Conservation (phyloP, 2,888 invertebrate genomes). For the Actias luna region DNA sequence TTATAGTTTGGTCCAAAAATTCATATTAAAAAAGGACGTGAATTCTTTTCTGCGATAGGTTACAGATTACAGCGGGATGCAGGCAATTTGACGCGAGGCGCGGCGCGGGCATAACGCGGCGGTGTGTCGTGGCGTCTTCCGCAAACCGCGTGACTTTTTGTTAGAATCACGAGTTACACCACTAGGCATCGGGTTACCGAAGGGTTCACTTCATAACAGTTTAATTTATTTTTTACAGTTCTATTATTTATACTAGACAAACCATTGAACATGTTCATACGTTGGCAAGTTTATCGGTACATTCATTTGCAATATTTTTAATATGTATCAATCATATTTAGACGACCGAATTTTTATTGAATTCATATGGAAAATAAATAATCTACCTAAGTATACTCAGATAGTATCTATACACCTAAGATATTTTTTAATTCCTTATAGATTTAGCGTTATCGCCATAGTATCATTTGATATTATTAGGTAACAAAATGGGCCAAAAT, state of each 20-base stretch:
- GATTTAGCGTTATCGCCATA: too few species aligned
- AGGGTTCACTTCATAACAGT: conserved; percentile 27
- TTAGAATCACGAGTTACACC: conserved; percentile 47
- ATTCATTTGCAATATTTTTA: not conserved
- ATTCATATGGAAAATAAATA: too few species aligned
- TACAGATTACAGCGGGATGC: conserved; percentile 74
- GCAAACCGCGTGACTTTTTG: conserved; percentile 52
- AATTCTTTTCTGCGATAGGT: conserved; percentile 74
- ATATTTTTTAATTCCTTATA: too few species aligned
- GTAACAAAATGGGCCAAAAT: too few species aligned
- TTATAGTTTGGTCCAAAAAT: conserved; percentile 17
- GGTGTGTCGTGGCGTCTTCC: conserved; percentile 61
- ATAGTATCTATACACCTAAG: too few species aligned
- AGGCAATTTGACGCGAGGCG: conserved; percentile 63
- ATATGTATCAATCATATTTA: too few species aligned
- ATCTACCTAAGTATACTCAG: too few species aligned
- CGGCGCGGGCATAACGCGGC: conserved; percentile 65
- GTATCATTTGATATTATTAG: too few species aligned
- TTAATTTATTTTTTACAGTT: conserved; percentile 20
- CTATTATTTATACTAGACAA: not conserved
- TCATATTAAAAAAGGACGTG: conserved; percentile 65
- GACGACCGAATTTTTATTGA: too few species aligned
- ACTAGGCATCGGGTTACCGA: conserved; percentile 28
- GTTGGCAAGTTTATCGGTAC: not conserved
- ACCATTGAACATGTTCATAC: not conserved